Conservation (phyloP, 2,113 vertebrate genomes). For the Eurypyga helias region DNA sequence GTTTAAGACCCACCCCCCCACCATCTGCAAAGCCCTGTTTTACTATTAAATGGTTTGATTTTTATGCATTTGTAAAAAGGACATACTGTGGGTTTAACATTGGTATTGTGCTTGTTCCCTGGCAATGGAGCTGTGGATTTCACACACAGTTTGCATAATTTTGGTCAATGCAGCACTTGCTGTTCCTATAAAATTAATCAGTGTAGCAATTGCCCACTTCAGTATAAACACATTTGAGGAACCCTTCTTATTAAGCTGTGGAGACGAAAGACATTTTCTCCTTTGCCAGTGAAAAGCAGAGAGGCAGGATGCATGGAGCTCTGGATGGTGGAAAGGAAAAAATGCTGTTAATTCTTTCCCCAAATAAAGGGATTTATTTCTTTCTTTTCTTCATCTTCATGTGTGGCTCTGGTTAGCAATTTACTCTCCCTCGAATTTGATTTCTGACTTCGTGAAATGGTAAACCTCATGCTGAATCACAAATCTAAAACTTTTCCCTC, state of each 20-base stretch:
- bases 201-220: background rate
- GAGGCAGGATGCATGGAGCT: background rate
- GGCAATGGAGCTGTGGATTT: background rate
- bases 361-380: background rate
- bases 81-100: background rate
- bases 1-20: background rate
- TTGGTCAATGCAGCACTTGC: background rate
- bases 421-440: background rate
- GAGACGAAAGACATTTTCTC: background rate
- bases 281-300: background rate
- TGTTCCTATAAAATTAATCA: background rate
- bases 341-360: background rate
- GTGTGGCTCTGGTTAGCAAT: background rate
- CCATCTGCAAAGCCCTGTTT: background rate
- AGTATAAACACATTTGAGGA: background rate
- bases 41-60: background rate
- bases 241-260: background rate
- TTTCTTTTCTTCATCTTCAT: background rate
- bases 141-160: background rate
- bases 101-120: background rate
- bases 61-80: background rate
- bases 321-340: background rate
- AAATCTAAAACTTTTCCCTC: constrained; percentile 3
- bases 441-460: background rate
- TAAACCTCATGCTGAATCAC: background rate